phyloP scores from a whole-genome alignment of 1,140 invertebrate genomes.

The Agrypnia vestita region DNA sequence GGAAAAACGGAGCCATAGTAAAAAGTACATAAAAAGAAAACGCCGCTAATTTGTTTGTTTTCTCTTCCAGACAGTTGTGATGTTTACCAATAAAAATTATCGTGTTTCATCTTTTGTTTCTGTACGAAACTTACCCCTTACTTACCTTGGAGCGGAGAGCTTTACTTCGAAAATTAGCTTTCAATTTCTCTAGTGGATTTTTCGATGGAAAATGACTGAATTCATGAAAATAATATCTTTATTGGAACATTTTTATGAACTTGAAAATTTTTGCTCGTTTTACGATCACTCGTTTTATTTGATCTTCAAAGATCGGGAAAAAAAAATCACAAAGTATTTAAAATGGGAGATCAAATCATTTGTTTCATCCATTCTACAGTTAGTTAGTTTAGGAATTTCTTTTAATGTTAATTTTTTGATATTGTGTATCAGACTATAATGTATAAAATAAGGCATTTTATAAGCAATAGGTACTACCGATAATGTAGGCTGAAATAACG shows the following conservation, averaged over 20 bases:
- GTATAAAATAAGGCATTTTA: too few species aligned
- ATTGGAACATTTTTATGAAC: constrained; percentile 3
- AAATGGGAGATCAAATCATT: too few species aligned
- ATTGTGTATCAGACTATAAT: too few species aligned
- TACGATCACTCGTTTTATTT: background rate
- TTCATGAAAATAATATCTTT: constrained; percentile 17
- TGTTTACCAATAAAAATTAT: constrained; percentile 59
- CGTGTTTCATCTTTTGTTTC: constrained; percentile 51
- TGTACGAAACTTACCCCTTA: constrained; percentile 6
- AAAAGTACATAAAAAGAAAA: constrained; percentile 6
- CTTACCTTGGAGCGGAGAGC: background rate
- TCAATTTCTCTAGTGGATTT: background rate
- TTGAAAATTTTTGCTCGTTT: background rate
- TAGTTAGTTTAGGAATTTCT: too few species aligned
- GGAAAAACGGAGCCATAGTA: background rate
- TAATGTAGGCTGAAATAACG: too few species aligned
- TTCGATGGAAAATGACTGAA: background rate
- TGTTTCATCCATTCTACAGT: too few species aligned
- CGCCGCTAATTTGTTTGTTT: constrained; percentile 56
- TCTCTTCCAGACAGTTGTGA: constrained; percentile 47
- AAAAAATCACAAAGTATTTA: too few species aligned
- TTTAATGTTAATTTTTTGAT: too few species aligned
- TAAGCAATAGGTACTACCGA: too few species aligned
- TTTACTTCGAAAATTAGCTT: background rate
- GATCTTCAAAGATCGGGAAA: background rate